A percentile compares a stretch with the other conserved stretches of the same genome.
Evolutionary conservation across 2,113 vertebrate genomes (phyloP).

Genomic region (Otus sunia): DNA sequence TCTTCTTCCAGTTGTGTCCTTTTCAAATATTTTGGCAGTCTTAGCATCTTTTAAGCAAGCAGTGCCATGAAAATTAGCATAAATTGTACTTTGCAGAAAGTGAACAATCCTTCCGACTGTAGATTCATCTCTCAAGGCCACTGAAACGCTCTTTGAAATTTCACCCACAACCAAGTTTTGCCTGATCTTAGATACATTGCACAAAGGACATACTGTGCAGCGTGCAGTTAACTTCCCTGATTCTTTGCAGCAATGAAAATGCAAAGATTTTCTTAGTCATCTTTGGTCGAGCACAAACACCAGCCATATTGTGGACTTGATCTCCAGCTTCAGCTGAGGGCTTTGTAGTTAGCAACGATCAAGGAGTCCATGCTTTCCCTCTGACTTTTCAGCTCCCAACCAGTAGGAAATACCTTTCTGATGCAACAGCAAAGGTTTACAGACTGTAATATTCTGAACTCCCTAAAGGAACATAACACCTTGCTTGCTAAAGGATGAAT

Average conservation of each 20-base stretch:
- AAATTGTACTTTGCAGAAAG: slow-evolving; percentile 24
- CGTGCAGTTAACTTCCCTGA: not conserved
- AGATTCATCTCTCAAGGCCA: not conserved
- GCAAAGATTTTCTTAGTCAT: not conserved
- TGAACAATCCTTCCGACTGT: not conserved
- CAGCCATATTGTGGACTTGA: not conserved
- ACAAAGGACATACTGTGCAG: not conserved
- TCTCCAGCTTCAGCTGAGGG: not conserved
- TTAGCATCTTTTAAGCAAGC: slow-evolving; percentile 2
- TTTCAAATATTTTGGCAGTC: slow-evolving; percentile 13
- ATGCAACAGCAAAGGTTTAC: not conserved
- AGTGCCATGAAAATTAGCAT: not conserved
- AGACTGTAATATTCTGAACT: not conserved
- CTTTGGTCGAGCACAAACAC: not conserved
- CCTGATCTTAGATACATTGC: not conserved
- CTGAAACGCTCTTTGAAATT: not conserved
- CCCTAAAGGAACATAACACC: not conserved
- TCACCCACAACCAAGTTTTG: not conserved
- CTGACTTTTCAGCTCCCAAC: not conserved
- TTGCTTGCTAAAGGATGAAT: not conserved
- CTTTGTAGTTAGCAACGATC: not conserved
- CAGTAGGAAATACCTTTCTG: not conserved
- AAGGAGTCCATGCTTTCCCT: not conserved
- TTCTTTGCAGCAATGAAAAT: not conserved
- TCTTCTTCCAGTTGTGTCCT: slow-evolving; percentile 46